These are phyloP conservation scores for Cairina moschata DNA, from an alignment of 2,113 vertebrate genomes.

Conservation along the genomic window DNA sequence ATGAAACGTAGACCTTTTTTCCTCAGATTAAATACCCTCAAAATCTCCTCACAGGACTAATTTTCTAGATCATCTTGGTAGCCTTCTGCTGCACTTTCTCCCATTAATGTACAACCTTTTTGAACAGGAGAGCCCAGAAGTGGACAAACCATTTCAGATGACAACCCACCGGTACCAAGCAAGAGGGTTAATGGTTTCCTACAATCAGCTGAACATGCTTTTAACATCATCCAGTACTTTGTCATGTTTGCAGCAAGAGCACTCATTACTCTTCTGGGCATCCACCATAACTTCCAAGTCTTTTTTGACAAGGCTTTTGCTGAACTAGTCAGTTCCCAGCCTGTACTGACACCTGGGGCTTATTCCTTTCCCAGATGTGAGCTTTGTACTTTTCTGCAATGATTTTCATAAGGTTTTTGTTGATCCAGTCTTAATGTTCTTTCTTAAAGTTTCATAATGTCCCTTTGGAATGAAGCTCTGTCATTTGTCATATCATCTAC, in stretches of 20 bases:
- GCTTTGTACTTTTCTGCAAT: not conserved
- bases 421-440: not conserved
- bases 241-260: not conserved
- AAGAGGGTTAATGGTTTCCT: not conserved
- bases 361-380: not conserved
- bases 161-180: not conserved
- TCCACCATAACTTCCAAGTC: not conserved
- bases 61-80: not conserved
- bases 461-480: not conserved
- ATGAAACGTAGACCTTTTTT: not conserved
- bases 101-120: not conserved
- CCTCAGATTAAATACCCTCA: not conserved
- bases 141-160: not conserved
- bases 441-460: not conserved
- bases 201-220: not conserved
- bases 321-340: not conserved
- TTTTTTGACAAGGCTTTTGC: not conserved
- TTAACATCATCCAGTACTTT: not conserved
- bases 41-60: not conserved
- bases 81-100: not conserved
- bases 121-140: not conserved
- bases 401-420: not conserved
- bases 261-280: not conserved
- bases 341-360: not conserved
- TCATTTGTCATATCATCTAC: not conserved